Conservation (phyloP, 92 coral and sea anemone species). For the Zoanthus gigantus region DNA sequence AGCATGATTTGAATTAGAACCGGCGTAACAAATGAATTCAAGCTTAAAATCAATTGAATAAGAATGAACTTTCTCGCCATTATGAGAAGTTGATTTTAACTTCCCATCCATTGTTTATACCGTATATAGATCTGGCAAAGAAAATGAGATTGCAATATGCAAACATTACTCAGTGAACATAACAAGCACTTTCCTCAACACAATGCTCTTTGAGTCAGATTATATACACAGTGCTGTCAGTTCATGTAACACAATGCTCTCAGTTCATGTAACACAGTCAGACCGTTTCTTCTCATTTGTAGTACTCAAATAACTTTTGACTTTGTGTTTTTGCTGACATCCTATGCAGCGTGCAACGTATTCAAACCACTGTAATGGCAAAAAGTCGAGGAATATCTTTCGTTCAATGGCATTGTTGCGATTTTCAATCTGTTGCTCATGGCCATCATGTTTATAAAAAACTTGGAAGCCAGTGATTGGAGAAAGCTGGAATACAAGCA, state of each 20-base stretch:
- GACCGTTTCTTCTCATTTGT: not conserved
- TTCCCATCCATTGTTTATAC: slow-evolving; percentile 4
- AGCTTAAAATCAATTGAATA: slow-evolving; percentile 54
- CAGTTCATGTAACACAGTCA: not conserved
- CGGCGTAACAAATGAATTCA: slow-evolving; percentile 49
- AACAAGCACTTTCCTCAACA: not conserved
- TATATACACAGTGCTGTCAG: not conserved
- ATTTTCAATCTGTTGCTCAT: slow-evolving; percentile 59
- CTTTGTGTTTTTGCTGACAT: not conserved
- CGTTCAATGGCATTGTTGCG: slow-evolving; percentile 49
- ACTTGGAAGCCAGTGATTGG: slow-evolving; percentile 58
- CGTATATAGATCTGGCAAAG: not conserved
- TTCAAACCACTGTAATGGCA: slow-evolving; percentile 40
- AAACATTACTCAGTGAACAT: slow-evolving; percentile 12
- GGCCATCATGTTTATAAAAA: slow-evolving; percentile 56
- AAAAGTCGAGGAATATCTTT: slow-evolving; percentile 52
- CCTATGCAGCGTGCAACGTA: not conserved
- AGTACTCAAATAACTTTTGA: not conserved
- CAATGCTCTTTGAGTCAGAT: not conserved
- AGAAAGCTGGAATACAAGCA: not conserved
- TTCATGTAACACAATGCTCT: not conserved
- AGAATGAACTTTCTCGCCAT: slow-evolving; percentile 54
- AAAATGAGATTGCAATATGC: not conserved
- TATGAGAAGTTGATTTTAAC: slow-evolving; percentile 58
- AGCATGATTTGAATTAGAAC: slow-evolving; percentile 49